phyloP scores from a whole-genome alignment of 2,113 vertebrate species.

The Otolemur garnettii region DNA sequence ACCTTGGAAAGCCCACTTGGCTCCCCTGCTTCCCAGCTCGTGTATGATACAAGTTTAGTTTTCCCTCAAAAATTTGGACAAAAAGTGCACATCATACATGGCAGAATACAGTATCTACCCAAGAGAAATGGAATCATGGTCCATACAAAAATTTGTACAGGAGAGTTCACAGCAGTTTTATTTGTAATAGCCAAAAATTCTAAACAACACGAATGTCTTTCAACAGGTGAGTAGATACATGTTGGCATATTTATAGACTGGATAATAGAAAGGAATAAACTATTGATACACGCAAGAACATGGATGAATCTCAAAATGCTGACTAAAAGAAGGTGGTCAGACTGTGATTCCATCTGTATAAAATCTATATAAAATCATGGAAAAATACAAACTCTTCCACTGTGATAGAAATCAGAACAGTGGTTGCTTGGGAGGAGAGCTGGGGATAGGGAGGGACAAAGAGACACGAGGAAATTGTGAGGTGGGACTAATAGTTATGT shows the following conservation, averaged over 20 bases:
- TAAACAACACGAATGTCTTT: neutral
- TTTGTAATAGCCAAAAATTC: neutral
- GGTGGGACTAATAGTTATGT: neutral
- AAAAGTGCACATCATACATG: too few species aligned
- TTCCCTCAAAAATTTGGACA: too few species aligned
- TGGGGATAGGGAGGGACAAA: neutral
- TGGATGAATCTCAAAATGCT: neutral
- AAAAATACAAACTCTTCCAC: slow-evolving; percentile 26
- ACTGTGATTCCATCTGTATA: neutral
- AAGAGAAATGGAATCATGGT: neutral
- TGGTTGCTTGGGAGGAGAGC: neutral
- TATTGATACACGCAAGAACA: neutral
- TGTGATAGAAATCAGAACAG: neutral
- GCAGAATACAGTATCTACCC: neutral
- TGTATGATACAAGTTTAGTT: too few species aligned
- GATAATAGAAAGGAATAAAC: neutral
- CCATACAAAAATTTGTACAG: neutral
- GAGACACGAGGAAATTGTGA: neutral
- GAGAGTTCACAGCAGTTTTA: neutral
- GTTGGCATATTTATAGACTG: neutral
- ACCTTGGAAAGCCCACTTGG: too few species aligned
- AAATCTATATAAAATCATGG: neutral
- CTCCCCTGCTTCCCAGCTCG: too few species aligned
- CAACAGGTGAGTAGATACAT: neutral
- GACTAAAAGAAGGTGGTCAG: neutral